Percentiles rank a stretch among this genome's conserved stretches.
phyloP scores from a whole-genome alignment of 1,140 invertebrate genomes.

The Meloidogyne floridensis region DNA sequence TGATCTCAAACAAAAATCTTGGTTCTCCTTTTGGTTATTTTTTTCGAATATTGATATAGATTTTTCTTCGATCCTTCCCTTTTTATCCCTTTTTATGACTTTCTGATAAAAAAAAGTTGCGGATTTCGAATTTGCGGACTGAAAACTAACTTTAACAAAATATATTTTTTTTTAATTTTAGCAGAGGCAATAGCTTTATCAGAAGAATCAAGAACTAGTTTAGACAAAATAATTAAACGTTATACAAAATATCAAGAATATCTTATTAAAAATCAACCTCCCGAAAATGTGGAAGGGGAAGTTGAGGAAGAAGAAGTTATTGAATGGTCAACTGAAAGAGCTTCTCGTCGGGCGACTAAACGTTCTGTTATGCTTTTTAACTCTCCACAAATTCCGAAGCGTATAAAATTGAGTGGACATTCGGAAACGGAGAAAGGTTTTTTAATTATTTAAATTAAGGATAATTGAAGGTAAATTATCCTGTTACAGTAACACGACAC shows the following conservation, averaged over 20 bases:
- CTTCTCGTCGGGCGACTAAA: neutral
- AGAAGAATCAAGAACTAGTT: slow-evolving; percentile 26
- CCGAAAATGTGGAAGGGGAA: neutral
- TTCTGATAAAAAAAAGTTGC: too few species aligned
- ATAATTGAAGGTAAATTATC: too few species aligned
- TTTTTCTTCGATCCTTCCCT: too few species aligned
- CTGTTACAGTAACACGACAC: too few species aligned
- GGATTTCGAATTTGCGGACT: too few species aligned
- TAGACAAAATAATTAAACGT: slow-evolving; percentile 23
- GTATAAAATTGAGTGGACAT: neutral
- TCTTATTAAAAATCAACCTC: neutral
- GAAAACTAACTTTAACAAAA: too few species aligned
- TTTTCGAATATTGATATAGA: too few species aligned
- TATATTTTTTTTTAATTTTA: slow-evolving; percentile 12
- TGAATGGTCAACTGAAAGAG: neutral
- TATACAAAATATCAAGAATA: slow-evolving; percentile 14
- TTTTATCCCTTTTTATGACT: too few species aligned
- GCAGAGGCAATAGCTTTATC: slow-evolving; percentile 26
- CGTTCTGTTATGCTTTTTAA: slow-evolving; percentile 2
- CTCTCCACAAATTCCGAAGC: neutral
- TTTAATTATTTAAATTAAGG: neutral
- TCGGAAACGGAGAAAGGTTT: neutral
- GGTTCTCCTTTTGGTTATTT: too few species aligned
- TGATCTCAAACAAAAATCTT: too few species aligned
- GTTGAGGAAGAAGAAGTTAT: neutral